Base-by-base conservation (phyloP, 2,888 invertebrate species). In the Girardia tigrina region DNA sequence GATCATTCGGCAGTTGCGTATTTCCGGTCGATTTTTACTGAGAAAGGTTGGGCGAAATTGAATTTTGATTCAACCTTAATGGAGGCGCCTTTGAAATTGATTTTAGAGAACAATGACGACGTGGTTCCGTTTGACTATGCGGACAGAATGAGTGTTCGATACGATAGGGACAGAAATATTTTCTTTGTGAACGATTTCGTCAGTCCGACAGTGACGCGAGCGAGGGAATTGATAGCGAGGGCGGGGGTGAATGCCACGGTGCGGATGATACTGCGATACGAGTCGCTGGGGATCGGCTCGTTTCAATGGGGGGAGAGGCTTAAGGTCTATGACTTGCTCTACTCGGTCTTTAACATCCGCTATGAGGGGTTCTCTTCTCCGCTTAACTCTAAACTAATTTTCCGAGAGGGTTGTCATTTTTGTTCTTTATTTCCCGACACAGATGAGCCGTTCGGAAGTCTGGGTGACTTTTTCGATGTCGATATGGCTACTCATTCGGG, bases 241-340 rank as follows among this genome's bases (percentile, higher is more conserved):
- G 74, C 75, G 29, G 75, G 75, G 16, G 75, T 75, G 4, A 36
- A 16, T n/a, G 76, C 28, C 75, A 75, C 75, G 72, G 75, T 20
- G 1, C 16, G 20, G 6, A 75, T 75, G 75, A n/a, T 75, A 26
- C 75, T 75, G 6, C 75, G 75, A 20, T 75, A 75, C 28, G 75
- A 75, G 42, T n/a, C 75, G 27, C 26, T 75, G 23, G 75, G 75
- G 20, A 75, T 26, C 20, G 75, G 75, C 1, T 75, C 75, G 29
- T 75, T 29, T 76, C 75, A 75, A 26, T 75, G 75, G 75, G 75
- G 75, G 20, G 75, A 75, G 29, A n/a, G 75, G 8, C n/a, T 77
- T n/a, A 29, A 29, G 16, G 75, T 75, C 0, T 29, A 75, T 26
- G 26, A 29, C n/a, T 1, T 75, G 1, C 36, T 28, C 16, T 75